Evolutionary conservation across 2,113 vertebrate genomes (phyloP), one percentile per base, ranked within the genome.

Genomic region (Gavialis gangeticus): DNA sequence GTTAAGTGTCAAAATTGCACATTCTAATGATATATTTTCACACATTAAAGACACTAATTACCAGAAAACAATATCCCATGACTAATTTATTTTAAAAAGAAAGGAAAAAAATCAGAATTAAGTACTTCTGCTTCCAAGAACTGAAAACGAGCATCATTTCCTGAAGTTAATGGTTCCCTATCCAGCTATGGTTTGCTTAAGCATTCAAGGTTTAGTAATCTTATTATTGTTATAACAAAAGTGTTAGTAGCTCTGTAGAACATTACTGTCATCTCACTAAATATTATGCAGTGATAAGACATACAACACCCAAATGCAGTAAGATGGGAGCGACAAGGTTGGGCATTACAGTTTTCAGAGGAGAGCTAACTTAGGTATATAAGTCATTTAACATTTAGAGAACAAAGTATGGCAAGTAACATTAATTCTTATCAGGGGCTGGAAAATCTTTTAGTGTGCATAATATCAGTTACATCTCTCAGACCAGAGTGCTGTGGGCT

Each of bases 31-130:
- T 77, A 66, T 79, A 84, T 85, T 87, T 94, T 82, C 91, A 79
- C 76, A 91, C 92, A 93, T 77, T 91, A 84, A 82, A 71, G 66
- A 79, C 91, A 93, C 91, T 91, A 87, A 93, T 91, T 89, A 84
- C 84, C 67, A 91, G 62, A 62, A 87, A 91, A 85, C 34, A 79
- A 60, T 69, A 30, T 1, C 3, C 77, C 75, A 67, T 89, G 77
- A 82, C 88, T 93, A 75, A 89, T 83, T 67, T 4, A 1, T 59
- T 60, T 24, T 2, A 62, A 62, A 60, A 57, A 63, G 17, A 17
- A 25, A 4, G 28, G 58, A 6, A 71, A 73, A 60, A 79, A 91
- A 85, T 94, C 89, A 90, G 71, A 88, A 93, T 88, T 80, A 54
- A 82, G 84, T 80, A 88, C 92, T 96, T 83, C 87, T 89, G 66